These are phyloP conservation scores for Sarcophaga caerulescens DNA, from an alignment of 2,888 invertebrate species.

Conservation along the genomic window DNA sequence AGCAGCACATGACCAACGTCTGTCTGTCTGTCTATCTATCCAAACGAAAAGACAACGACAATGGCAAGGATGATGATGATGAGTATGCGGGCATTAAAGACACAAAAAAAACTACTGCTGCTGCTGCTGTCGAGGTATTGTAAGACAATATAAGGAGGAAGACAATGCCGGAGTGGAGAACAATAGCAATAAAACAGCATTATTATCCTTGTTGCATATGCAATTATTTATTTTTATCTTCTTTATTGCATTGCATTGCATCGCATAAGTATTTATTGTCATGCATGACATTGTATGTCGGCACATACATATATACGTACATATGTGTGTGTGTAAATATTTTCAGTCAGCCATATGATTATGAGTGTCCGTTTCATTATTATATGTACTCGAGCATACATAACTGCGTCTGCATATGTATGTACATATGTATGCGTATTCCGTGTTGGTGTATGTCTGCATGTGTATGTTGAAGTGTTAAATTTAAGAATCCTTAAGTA, in stretches of 20 bases:
- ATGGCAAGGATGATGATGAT: background rate
- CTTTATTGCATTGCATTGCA: background rate
- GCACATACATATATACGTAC: background rate
- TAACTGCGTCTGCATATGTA: background rate
- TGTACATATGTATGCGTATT: background rate
- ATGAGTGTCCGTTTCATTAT: slow-evolving; percentile 18
- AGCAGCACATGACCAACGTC: background rate
- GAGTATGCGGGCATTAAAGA: background rate
- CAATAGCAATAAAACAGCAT: slow-evolving; percentile 19
- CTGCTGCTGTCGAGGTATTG: too few relatives aligned
- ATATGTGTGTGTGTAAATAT: background rate
- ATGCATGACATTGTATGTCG: background rate
- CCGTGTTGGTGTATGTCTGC: background rate
- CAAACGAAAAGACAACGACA: background rate
- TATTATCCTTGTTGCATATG: slow-evolving; percentile 56
- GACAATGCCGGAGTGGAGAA: background rate
- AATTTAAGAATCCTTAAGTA: slow-evolving; percentile 41
- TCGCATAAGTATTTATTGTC: background rate
- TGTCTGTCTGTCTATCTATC: background rate
- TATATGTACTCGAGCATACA: background rate
- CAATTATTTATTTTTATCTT: slow-evolving; percentile 43
- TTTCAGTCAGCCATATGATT: slow-evolving; percentile 17
- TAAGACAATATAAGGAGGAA: background rate
- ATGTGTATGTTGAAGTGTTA: background rate
- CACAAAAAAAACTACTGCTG: too few relatives aligned